Base-by-base conservation (phyloP, 2,888 invertebrate species). In the Callimorpha dominula region DNA sequence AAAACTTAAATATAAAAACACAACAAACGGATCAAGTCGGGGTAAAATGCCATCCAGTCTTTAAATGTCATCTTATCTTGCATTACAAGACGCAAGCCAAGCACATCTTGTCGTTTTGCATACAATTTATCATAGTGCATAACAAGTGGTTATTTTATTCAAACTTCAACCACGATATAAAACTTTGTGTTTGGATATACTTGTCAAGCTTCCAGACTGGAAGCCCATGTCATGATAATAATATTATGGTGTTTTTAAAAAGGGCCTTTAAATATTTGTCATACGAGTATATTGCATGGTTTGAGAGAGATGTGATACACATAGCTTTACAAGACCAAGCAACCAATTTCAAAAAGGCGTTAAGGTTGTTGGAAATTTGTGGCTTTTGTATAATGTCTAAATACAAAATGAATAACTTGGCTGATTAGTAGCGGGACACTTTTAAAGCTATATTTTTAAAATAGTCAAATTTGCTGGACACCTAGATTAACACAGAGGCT, bases 41-140 rank as follows among this genome's bases (percentile, higher is more conserved):
- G 65, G 54, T 75, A 69, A 71, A 75, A 74, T 65, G 20, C 60
- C 14, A 70, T 60, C 46, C 65, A 73, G 65, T 76, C 50, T 57
- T 75, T 64, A 62, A 71, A 65, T 71, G 46, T 63, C 62, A 14
- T 46, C 62, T 40, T 68, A 66, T 65, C 68, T 73, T 63, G 20
- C 60, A 62, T 52, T 67, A 63, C 62, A 11, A 63, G 52, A 50
- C 42, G 50, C 65, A 57, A 71, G 20, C 60, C 60, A 62, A 71
- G 46, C 40, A 54, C 69, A 60, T 65, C 43, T 65, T 40, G 46
- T 52, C 31, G 17, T 46, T 70, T 70, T 78, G 52, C 60, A 68
- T 71, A 70, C 64, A 73, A 75, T 69, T 69, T 71, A 62, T 60
- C 70, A 60, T 54, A 46, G 68, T 46, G 68, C 8, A 60, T 65